A percentile compares a stretch with the other conserved stretches of the same genome.
Evolutionary conservation across 2,797 vertebrate species (phyloP).

Genomic region (Peromyscus nudipes): DNA sequence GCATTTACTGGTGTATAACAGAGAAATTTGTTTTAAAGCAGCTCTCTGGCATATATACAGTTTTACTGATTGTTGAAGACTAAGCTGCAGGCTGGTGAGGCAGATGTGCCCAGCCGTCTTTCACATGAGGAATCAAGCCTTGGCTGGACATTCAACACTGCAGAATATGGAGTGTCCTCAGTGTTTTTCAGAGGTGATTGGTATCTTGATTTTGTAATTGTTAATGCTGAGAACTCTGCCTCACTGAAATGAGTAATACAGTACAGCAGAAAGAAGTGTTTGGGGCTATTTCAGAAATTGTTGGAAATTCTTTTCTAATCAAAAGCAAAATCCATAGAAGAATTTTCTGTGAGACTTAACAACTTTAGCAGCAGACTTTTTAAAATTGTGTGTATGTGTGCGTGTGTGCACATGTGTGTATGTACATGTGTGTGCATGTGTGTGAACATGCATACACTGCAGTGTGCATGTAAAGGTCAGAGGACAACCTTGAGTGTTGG

Average conservation of each 20-base stretch:
- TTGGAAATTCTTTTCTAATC: not conserved
- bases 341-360: not conserved
- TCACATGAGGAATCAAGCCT: too few relatives aligned
- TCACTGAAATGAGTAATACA: not conserved
- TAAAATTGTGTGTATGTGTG: not conserved
- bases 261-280: not conserved
- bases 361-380: not conserved
- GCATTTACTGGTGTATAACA: not conserved
- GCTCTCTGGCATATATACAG: not conserved
- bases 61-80: not conserved
- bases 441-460: not conserved
- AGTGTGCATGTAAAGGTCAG: not conserved
- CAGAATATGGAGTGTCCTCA: not conserved
- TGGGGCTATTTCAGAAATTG: not conserved
- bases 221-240: not conserved
- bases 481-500: not conserved
- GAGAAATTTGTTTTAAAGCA: not conserved
- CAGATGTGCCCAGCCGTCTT: too few relatives aligned
- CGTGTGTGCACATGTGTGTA: too few relatives aligned
- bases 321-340: not conserved
- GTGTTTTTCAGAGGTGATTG: not conserved
- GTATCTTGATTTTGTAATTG: not conserved
- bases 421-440: not conserved
- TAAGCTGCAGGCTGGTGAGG: not conserved
- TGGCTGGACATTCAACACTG: not conserved